Evolutionary conservation across 2,888 invertebrate species (phyloP), one percentile per base, ranked within the genome.

Genomic region (Nemapogon koenigi): DNA sequence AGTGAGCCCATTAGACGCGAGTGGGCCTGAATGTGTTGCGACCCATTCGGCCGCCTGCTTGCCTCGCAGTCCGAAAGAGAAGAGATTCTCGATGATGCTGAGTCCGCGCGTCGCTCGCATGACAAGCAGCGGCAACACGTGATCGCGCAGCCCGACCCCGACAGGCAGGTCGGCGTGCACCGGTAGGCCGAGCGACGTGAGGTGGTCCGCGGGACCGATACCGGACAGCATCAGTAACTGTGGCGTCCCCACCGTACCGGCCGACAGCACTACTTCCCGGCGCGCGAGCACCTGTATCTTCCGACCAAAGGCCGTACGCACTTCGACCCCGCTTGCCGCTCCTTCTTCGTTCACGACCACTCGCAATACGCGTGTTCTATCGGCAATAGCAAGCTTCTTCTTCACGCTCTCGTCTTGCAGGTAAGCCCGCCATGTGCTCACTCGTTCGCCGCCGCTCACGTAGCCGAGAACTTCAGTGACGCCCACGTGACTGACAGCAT

Each of bases 221-320:
- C 94, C 94, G 10, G 81, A 82, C 62, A 94, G 64, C 91, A 94
- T 90, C 46, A 95, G 70, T 4, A 95, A 59, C 48, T 95, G 94
- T 0, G 94, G 91, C 0, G 88, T 83, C 51, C 90, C 91, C 45
- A 95, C 87, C 1, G 94, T 87, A 0, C 94, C 94, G 0, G 88
- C 90, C 0, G 87, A 83, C 3, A 91, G 55, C 40, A 91, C 88
- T 1, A 91, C 86, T 56, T 88, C 89, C 11, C 47, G 52, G 3
- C 41, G 49, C 1, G 61, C 65, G 38, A 48, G 62, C 1, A 68
- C 14, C 0, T 36, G 46, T 1, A 62, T 4, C 6, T 43, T 31
- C 10, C 28, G 28, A 7, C 28, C 4, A 13, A 15, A 2, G 16
- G 16, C 31, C 19, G 33, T 33, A 10, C 48, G 32, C 0, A 54